Evolutionary conservation across 2,113 vertebrate species (phyloP).

Genomic region (Pituophis catenifer): DNA sequence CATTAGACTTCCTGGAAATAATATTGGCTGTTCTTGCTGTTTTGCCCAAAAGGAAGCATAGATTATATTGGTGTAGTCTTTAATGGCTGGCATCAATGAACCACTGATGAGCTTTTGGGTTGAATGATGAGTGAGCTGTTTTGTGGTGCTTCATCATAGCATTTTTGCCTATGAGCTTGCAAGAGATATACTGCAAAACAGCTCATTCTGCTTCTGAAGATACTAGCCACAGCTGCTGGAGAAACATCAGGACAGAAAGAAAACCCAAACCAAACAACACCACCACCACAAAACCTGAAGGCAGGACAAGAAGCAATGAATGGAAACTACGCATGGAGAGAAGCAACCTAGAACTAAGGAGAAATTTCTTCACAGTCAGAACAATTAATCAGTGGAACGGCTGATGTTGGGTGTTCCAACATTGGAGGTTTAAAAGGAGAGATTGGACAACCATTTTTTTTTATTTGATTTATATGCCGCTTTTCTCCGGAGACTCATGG

Average conservation of each 20-base stretch:
- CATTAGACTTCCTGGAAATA: not conserved
- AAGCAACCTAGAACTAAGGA: too few species aligned
- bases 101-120: not conserved
- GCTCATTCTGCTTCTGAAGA: not conserved
- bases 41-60: not conserved
- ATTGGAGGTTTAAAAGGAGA: too few species aligned
- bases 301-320: too few species aligned
- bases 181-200: not conserved
- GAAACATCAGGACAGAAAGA: not conserved
- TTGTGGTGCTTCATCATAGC: not conserved
- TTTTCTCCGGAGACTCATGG: too few species aligned
- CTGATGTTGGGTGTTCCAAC: too few species aligned
- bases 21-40: not conserved
- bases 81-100: not conserved
- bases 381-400: too few species aligned
- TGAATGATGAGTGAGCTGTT: not conserved
- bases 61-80: not conserved
- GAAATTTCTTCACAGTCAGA: too few species aligned
- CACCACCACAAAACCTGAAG: too few species aligned
- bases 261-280: not conserved
- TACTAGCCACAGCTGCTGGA: not conserved
- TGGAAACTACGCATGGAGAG: too few species aligned
- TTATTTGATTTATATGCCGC: too few species aligned
- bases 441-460: too few species aligned
- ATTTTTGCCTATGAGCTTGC: not conserved